phyloP scores from a whole-genome alignment of 1,140 invertebrate genomes.

The Polypedilum vanderplanki region DNA sequence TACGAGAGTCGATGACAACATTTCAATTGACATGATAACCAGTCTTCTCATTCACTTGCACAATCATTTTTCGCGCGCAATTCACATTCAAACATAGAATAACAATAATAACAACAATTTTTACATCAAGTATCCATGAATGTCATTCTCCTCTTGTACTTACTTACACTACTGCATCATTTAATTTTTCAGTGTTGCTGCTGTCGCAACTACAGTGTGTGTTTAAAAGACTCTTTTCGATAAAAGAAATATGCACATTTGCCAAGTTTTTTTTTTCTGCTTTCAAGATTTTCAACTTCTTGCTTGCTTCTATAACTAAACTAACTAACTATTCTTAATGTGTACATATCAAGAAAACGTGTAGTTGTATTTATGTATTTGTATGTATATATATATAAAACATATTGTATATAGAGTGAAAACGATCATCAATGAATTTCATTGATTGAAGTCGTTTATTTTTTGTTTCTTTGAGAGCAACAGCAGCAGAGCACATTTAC shows the following conservation, averaged over 20 bases:
- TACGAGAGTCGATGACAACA: neutral
- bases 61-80: constrained; percentile 17
- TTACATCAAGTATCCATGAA: neutral
- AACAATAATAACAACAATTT: neutral
- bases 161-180: neutral
- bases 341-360: neutral
- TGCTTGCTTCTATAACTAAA: neutral
- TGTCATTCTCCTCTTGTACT: neutral
- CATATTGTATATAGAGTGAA: neutral
- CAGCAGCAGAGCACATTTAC: neutral
- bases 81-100: neutral
- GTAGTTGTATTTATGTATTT: neutral
- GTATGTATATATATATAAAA: neutral
- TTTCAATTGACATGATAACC: neutral
- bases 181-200: neutral
- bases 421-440: constrained; percentile 1
- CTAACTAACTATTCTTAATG: neutral
- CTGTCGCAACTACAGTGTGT: too few relatives aligned
- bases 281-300: neutral
- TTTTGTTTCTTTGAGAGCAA: too few relatives aligned
- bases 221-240: too few relatives aligned
- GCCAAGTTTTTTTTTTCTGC: neutral
- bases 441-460: constrained; percentile 6
- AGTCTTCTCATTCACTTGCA: neutral
- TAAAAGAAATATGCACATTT: too few relatives aligned